Percentiles rank a stretch among this genome's conserved stretches.
These are phyloP conservation scores for Bambusicola thoracicus DNA, from an alignment of 2,113 vertebrate genomes.

Conservation along the genomic window DNA sequence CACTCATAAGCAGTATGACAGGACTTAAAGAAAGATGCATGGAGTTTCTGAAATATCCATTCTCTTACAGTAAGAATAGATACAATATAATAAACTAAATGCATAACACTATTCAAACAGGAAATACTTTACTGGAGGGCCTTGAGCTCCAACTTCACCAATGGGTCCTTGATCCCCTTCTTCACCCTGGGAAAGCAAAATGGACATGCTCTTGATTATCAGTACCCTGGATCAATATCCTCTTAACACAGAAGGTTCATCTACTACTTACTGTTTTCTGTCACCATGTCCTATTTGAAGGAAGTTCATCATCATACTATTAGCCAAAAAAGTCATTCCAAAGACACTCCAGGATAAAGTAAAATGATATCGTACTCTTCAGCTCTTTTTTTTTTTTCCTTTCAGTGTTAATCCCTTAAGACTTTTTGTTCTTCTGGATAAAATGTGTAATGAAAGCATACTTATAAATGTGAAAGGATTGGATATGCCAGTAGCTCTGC, in stretches of 20 bases:
- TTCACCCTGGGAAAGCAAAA: constrained; percentile 83
- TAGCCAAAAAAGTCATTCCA: not conserved
- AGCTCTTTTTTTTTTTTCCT: not conserved
- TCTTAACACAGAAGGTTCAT: not conserved
- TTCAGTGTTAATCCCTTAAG: not conserved
- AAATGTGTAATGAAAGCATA: not conserved
- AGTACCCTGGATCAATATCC: not conserved
- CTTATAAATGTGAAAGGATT: not conserved
- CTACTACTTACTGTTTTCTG: not conserved
- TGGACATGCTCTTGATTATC: not conserved
- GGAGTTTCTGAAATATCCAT: not conserved
- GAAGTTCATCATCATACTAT: not conserved
- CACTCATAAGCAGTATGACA: not conserved
- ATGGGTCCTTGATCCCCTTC: constrained; percentile 91
- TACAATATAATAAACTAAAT: not conserved
- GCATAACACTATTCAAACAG: not conserved
- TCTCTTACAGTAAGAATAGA: not conserved
- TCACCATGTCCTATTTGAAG: not conserved
- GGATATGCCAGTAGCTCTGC: not conserved
- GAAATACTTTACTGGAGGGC: constrained; percentile 87
- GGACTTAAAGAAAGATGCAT: not conserved
- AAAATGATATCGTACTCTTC: not conserved
- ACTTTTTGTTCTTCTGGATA: not conserved
- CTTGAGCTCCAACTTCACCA: constrained; percentile 91
- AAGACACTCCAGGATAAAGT: not conserved